phyloP scores from a whole-genome alignment of 2,113 vertebrate genomes.

The Lichenostomus cassidix region DNA sequence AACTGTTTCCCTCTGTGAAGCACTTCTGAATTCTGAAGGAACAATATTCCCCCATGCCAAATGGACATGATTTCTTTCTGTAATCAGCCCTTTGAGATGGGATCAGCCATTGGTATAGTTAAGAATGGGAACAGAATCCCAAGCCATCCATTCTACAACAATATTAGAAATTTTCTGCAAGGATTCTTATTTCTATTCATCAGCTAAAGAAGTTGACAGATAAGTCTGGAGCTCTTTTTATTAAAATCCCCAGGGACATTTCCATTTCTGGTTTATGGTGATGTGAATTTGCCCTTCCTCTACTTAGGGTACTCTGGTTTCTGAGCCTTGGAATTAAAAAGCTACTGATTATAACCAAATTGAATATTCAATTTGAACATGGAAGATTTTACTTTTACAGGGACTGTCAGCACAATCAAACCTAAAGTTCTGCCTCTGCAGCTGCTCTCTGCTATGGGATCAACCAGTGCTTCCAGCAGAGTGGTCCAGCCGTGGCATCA shows the following conservation, averaged over 20 bases:
- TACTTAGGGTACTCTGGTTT: not conserved
- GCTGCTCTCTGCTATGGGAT: not conserved
- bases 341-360: not conserved
- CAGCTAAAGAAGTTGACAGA: not conserved
- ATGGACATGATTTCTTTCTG: not conserved
- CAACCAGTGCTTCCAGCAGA: not conserved
- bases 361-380: not conserved
- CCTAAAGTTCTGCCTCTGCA: not conserved
- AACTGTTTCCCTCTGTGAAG: not conserved
- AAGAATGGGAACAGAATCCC: not conserved
- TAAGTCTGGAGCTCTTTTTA: not conserved
- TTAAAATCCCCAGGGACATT: not conserved
- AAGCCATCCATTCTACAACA: not conserved
- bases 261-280: not conserved
- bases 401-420: not conserved
- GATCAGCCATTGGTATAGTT: not conserved
- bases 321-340: not conserved
- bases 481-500: not conserved
- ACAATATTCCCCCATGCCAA: not conserved
- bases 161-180: not conserved
- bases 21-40: not conserved
- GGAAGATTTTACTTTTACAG: not conserved
- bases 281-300: not conserved
- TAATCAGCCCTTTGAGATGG: not conserved
- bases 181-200: not conserved